Conservation (phyloP, 2,113 vertebrate species). For the Scalopus aquaticus region DNA sequence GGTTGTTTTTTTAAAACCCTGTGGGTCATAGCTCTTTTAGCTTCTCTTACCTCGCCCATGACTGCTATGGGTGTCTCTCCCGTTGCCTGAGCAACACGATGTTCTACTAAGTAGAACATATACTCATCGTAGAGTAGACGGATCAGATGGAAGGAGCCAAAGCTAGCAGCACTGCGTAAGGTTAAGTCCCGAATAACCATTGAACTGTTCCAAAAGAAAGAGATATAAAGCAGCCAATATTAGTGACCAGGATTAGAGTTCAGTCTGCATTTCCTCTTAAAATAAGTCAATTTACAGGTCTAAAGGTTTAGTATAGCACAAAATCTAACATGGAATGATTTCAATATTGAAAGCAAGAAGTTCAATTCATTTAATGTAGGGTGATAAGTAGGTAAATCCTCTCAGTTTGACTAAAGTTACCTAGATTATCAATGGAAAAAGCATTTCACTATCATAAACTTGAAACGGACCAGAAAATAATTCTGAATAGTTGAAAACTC, state of each 20-base stretch:
- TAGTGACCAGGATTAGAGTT: constrained; percentile 13
- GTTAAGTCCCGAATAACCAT: constrained; percentile 92
- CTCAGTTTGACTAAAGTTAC: not conserved
- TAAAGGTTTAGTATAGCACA: no score
- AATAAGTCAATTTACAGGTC: not conserved
- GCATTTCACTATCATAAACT: not conserved
- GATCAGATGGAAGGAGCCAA: constrained; percentile 92
- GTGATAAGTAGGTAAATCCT: not conserved
- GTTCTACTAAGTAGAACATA: constrained; percentile 92
- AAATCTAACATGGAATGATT: not conserved
- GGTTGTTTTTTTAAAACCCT: not conserved
- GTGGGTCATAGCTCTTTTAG: not conserved
- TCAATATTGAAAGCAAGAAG: not conserved
- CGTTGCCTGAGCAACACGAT: constrained; percentile 90
- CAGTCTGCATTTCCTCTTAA: not conserved
- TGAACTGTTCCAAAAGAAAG: constrained; percentile 85
- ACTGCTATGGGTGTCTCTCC: constrained; percentile 91
- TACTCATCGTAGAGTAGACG: constrained; percentile 91
- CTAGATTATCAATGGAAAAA: not conserved
- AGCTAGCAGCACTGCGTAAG: constrained; percentile 91
- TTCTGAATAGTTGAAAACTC: not conserved
- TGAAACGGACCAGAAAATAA: not conserved
- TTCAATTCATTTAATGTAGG: not conserved
- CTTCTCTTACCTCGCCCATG: constrained; percentile 90
- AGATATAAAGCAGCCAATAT: constrained; percentile 58